Base-by-base conservation (phyloP, 2,797 vertebrate species). In the Bradypodion pumilum region DNA sequence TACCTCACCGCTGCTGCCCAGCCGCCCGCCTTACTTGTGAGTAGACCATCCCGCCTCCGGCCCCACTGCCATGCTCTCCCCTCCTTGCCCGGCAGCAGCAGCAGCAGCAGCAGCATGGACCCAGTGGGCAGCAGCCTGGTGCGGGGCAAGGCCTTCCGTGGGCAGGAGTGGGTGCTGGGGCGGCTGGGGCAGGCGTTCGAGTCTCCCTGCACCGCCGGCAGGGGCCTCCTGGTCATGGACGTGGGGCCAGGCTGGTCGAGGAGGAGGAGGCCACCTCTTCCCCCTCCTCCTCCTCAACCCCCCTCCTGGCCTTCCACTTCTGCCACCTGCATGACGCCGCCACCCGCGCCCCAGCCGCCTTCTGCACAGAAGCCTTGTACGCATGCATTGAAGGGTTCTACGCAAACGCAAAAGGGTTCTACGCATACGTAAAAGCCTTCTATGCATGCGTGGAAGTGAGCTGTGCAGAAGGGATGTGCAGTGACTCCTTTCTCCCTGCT, bases 81-180 rank as follows among this genome's bases (percentile, higher is more conserved):
- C n/a, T n/a, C 44, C 16, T 5, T 0, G 6, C 44, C 62, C 2
- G 21, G n/a, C n/a, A n/a, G n/a, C n/a, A n/a, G 49, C n/a, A n/a
- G n/a, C n/a, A n/a, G 49, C n/a, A n/a, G n/a, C n/a, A n/a, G n/a
- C n/a, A n/a, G n/a, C 79, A 91, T 89, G 79, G 77, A 80, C 70
- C 91, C 91, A 60, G 91, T 91, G 59, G 89, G 91, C 46, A 90
- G 91, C 83, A 97, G 96, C 90, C 91, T 94, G 86, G 94, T 96
- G 72, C 93, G 16, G 94, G 96, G 96, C 85, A 95, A 95, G 65
- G 92, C 89, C 29, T 97, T 97, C 93, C 95, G 94, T 89, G 96
- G 97, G 89, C 96, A 97, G 83, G 96, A 97, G 94, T 97, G 97
- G 97, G 97, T 96, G 82, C 94, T 97, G 89, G 96, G 95, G 40